Conservation (phyloP, 2,113 vertebrate species). For the Seriola rivoliana region DNA sequence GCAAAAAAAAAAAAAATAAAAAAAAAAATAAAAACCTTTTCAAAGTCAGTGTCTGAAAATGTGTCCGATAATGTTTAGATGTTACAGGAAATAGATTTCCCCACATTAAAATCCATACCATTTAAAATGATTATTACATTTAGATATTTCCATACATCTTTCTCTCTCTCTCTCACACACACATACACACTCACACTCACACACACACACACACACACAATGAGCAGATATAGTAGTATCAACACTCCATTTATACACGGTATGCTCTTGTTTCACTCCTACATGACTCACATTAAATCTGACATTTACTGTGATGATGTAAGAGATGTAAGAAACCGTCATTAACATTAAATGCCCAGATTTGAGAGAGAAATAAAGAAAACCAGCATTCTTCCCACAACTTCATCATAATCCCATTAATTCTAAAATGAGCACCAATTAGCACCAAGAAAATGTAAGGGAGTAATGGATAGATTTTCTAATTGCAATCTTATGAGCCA, state of each 20-base stretch:
- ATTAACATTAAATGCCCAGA: constrained; percentile 46
- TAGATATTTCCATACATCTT: not conserved
- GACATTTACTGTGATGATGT: constrained; percentile 53
- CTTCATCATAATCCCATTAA: constrained; percentile 71
- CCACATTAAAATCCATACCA: not conserved
- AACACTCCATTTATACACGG: constrained; percentile 20
- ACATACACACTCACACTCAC: constrained; percentile 3
- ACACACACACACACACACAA: constrained; percentile 16
- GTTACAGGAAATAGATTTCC: not conserved
- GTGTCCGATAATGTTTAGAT: constrained; percentile 4
- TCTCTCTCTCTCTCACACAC: too few relatives aligned
- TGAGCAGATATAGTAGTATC: constrained; percentile 1
- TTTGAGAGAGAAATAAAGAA: constrained; percentile 54
- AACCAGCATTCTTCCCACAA: constrained; percentile 55
- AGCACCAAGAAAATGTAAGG: constrained; percentile 61
- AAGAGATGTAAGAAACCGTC: constrained; percentile 32
- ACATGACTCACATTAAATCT: constrained; percentile 27
- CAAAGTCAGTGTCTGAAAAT: constrained; percentile 10
- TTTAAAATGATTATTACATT: constrained; percentile 1
- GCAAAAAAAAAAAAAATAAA: not conserved
- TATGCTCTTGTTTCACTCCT: not conserved
- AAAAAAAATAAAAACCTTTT: not conserved
- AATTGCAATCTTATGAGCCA: constrained; percentile 74
- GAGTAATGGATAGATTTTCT: constrained; percentile 70
- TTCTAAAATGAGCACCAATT: constrained; percentile 77